A percentile compares a stretch with the other conserved stretches of the same genome.
Evolutionary conservation across 2,113 vertebrate species (phyloP).

Genomic region (Speoplatyrhinus poulsoni): DNA sequence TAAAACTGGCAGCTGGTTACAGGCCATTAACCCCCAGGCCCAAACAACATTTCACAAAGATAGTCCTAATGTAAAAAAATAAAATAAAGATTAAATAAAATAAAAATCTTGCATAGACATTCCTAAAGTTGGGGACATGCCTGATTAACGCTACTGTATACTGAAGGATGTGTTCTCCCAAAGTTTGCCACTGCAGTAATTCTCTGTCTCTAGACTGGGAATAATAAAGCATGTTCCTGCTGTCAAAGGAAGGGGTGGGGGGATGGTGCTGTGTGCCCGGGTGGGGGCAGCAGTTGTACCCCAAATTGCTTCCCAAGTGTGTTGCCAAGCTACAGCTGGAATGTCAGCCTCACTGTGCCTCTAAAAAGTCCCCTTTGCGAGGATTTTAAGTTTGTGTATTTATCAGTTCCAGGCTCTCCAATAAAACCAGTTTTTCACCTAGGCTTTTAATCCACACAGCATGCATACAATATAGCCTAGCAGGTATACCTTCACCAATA

Average conservation of each 20-base stretch:
- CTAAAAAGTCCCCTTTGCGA: conserved; percentile 59
- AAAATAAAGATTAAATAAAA: conserved; percentile 25
- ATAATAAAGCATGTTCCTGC: conserved; percentile 62
- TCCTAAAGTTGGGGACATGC: neutral
- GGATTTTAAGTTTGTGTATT: conserved; percentile 33
- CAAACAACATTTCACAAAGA: conserved; percentile 53
- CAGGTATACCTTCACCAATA: neutral
- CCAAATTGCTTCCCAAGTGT: conserved; percentile 67
- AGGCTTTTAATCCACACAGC: conserved; percentile 20
- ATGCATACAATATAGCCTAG: conserved; percentile 12
- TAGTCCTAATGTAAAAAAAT: conserved; percentile 33
- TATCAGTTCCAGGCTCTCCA: conserved; percentile 20
- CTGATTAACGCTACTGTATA: conserved; percentile 48
- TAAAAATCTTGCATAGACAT: conserved; percentile 17
- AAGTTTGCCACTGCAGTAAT: conserved; percentile 47
- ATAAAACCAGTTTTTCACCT: neutral
- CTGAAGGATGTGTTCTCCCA: conserved; percentile 26
- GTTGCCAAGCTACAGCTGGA: conserved; percentile 74
- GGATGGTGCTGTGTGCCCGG: conserved; percentile 22
- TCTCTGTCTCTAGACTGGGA: conserved; percentile 39
- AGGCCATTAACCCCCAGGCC: conserved; percentile 61
- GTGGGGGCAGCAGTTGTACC: conserved; percentile 50
- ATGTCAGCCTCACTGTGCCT: conserved; percentile 62
- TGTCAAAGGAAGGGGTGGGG: conserved; percentile 40
- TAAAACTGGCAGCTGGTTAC: conserved; percentile 73